Conservation (phyloP, 2,888 invertebrate species). For the Agrochola circellaris region DNA sequence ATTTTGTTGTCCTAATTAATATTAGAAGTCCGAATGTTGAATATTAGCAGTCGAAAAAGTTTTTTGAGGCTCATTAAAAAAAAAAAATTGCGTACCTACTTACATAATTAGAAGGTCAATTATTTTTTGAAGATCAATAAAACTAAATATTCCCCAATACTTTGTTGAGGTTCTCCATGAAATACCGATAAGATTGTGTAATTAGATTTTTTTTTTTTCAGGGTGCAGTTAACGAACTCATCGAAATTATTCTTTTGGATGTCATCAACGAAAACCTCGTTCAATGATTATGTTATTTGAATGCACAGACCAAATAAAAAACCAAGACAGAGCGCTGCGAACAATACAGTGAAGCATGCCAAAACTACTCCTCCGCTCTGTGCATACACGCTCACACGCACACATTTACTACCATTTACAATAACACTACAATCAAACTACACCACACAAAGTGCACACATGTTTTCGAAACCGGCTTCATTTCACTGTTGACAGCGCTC, state of each 20-base stretch:
- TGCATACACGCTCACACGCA: too few species aligned
- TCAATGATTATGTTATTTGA: background rate
- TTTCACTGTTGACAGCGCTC: too few species aligned
- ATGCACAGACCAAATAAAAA: background rate
- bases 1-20: background rate
- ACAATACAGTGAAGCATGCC: too few species aligned
- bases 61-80: background rate
- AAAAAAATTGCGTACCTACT: background rate
- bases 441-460: too few species aligned
- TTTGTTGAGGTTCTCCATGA: background rate
- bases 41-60: background rate
- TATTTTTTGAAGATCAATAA: too few species aligned
- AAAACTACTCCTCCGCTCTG: too few species aligned
- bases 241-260: conserved; percentile 52
- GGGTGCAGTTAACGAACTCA: conserved; percentile 50
- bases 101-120: background rate
- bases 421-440: too few species aligned
- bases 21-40: background rate
- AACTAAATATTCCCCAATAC: background rate
- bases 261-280: conserved; percentile 42
- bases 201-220: conserved; percentile 35
- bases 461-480: too few species aligned
- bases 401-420: too few species aligned
- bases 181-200: background rate
- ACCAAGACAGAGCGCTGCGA: too few species aligned